Evolutionary conservation across 2,888 invertebrate species (phyloP), one percentile per base, ranked within the genome.

Genomic region (Chrysolina americana): DNA sequence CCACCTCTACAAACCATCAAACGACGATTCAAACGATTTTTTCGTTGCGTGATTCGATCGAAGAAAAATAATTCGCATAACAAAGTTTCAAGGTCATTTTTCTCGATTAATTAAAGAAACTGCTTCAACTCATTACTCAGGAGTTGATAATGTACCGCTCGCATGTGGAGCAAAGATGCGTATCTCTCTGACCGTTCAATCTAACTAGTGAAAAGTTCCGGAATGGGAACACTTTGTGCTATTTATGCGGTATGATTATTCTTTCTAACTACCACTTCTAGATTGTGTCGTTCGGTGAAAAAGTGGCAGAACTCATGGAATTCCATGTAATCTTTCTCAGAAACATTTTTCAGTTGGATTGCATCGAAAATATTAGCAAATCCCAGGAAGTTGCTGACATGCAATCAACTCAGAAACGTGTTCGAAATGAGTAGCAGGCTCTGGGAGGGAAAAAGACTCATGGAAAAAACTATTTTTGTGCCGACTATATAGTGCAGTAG

Each of bases 231-330:
- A 59, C 28, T 59, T 59, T 59, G 36, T 59, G 59, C 59, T 59
- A 59, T 59, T 59, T 59, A 59, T 59, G 59, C 19, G 59, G 36
- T 15, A 59, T 59, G 59, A 59, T 36, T 59, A n/a, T 36, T 59
- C 28, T 59, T 28, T n/a, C 2, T 8, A 10, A 28, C 15, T 8
- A 59, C n/a, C 28, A 13, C 3, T 19, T 36, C 10, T 1, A 59
- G 59, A 59, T 59, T 59, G 36, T 36, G 59, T 28, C 9, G 4
- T 21, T 28, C 6, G 21, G 36, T 59, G 59, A 59, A 36, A n/a
- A 36, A 59, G 15, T 59, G n/a, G 10, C n/a, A 36, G 11, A 59
- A 53, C 13, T 53, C 11, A 21, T 53, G 21, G 53, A 53, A 53
- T 23, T 19, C 11, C 28, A 28, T 36, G 3, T 8, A 36, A 36